phyloP scores from a whole-genome alignment of 2,888 invertebrate genomes.

The Phasia obesa region DNA sequence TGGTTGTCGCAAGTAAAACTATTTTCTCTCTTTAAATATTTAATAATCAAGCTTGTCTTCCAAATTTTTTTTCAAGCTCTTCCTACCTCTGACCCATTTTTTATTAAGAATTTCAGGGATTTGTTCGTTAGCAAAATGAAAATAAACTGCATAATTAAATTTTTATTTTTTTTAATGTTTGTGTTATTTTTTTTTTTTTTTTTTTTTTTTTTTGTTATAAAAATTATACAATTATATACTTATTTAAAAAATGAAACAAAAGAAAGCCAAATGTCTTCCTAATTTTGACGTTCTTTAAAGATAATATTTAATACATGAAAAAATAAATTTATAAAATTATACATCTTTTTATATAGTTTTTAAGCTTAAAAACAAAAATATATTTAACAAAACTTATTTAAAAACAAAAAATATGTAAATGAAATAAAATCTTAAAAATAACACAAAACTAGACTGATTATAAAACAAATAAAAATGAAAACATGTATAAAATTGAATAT shows the following conservation, averaged over 20 bases:
- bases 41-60: slow-evolving; percentile 1
- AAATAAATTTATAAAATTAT: slow-evolving; percentile 58
- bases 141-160: no score
- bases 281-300: slow-evolving; percentile 70
- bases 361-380: slow-evolving; percentile 65
- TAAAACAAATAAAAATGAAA: slow-evolving; percentile 62
- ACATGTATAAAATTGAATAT: slow-evolving; percentile 37
- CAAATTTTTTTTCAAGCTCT: slow-evolving; percentile 9
- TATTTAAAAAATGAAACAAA: slow-evolving; percentile 68
- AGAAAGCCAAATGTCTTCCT: slow-evolving; percentile 80
- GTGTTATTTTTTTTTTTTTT: slow-evolving; percentile 6
- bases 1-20: background rate
- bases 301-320: slow-evolving; percentile 57
- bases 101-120: no score
- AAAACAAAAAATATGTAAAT: slow-evolving; percentile 32
- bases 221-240: slow-evolving; percentile 40
- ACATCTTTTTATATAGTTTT: slow-evolving; percentile 68
- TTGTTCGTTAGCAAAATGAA: no score
- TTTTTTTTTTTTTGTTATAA: slow-evolving; percentile 37
- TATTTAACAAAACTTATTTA: slow-evolving; percentile 51
- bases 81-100: background rate
- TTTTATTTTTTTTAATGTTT: background rate
- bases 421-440: slow-evolving; percentile 62
- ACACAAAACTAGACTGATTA: slow-evolving; percentile 72
- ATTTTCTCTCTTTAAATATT: slow-evolving; percentile 1